Evolutionary conservation across 2,888 invertebrate genomes (phyloP).

Genomic region (Synergus umbraculus): DNA sequence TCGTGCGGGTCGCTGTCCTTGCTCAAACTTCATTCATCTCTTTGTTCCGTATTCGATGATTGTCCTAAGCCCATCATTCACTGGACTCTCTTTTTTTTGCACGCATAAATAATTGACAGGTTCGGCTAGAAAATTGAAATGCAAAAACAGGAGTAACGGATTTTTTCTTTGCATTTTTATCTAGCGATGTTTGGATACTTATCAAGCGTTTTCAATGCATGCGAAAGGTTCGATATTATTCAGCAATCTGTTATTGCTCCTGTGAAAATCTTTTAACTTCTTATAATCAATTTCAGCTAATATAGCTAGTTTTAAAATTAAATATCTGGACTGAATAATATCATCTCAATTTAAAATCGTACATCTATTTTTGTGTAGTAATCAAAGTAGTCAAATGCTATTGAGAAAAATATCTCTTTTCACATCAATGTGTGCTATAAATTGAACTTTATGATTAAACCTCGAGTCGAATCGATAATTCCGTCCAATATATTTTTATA

Average conservation of each 20-base stretch:
- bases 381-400: not conserved
- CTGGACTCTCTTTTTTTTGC: conserved; percentile 19
- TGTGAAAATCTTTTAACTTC: not conserved
- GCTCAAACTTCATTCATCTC: conserved; percentile 46
- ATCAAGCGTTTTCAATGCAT: conserved; percentile 11
- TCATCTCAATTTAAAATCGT: not conserved
- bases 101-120: conserved; percentile 10
- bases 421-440: conserved; percentile 18
- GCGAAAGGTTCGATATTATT: conserved; percentile 14
- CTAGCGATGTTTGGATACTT: conserved; percentile 4
- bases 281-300: not conserved
- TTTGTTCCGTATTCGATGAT: conserved; percentile 42
- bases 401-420: conserved; percentile 28
- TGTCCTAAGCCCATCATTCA: conserved; percentile 24
- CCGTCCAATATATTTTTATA: conserved; percentile 74
- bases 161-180: conserved; percentile 28
- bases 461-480: conserved; percentile 57
- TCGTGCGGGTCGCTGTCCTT: conserved; percentile 27
- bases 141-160: not conserved
- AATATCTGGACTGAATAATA: not conserved
- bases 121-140: conserved; percentile 28
- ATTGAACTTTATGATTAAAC: conserved; percentile 19
- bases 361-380: not conserved
- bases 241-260: not conserved
- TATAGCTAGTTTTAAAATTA: not conserved